Base-by-base conservation (phyloP, 2,888 invertebrate species). In the Trisateles emortualis region DNA sequence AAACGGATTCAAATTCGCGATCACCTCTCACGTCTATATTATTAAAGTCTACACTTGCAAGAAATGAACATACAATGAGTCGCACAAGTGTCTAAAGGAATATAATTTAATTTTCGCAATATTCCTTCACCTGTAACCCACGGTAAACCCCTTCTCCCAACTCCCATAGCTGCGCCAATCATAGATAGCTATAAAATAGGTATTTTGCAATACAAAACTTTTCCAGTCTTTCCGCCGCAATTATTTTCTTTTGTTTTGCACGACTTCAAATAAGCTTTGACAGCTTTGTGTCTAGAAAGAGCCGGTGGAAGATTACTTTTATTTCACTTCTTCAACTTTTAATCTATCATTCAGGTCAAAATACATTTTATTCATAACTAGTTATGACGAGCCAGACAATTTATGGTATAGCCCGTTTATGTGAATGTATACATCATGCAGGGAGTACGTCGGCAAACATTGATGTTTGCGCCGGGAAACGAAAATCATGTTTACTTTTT, bases 401-500 rank as follows among this genome's bases (percentile, higher is more conserved):
- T 70, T 73, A 68, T 59, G 57, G 66, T 61, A 52, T 68, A 72
- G 64, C 63, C 52, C 57, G 68, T 74, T 74, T 68, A 71, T 73
- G 68, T 68, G 63, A n/a, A n/a, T 66, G 68, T 58, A 44, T 73
- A 72, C 65, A 71, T 72, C 70, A 77, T 74, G 70, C 68, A 77
- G 73, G 72, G 75, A 70, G 65, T 74, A 77, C 74, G 64, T 74
- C 64, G 64, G 67, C 76, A 79, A 82, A 83, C 79, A 80, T 61
- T 61, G 59, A 53, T 83, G 79, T 84, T 84, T 84, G 71, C 79
- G 71, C 72, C 72, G 81, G 78, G 74, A 79, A 81, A 78, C 74
- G 82, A 79, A 83, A 84, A 81, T 83, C 78, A 74, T 84, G 83
- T 84, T 84, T 81, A 77, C 80, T 64, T 74, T 81, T 78, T 71